phyloP scores from a whole-genome alignment of 1,140 invertebrate genomes.

The Periplaneta americana region DNA sequence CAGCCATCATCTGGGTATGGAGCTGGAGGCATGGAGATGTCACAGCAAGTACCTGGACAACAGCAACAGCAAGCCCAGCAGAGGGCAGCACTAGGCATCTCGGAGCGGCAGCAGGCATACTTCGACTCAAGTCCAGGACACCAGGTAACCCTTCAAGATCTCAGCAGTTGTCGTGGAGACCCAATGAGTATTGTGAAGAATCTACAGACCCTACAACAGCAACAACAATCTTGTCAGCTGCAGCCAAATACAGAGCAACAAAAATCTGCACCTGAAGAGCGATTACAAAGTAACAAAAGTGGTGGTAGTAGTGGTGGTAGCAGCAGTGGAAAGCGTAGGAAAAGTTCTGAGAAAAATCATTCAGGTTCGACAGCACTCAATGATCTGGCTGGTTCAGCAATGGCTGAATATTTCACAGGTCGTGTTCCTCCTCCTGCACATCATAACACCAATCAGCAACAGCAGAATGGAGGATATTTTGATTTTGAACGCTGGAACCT shows the following conservation, averaged over 20 bases:
- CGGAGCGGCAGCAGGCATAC: conserved; percentile 43
- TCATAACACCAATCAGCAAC: conserved; percentile 55
- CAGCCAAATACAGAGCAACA: conserved; percentile 21
- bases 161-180: conserved; percentile 63
- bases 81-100: conserved; percentile 20
- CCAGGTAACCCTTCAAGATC: conserved; percentile 57
- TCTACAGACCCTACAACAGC: conserved; percentile 54
- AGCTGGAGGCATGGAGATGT: conserved; percentile 6
- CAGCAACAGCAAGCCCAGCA: conserved; percentile 13
- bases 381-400: conserved; percentile 43
- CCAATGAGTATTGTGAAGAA: conserved; percentile 70
- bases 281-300: background rate
- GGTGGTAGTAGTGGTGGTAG: background rate
- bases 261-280: conserved; percentile 4
- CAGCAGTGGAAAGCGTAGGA: conserved; percentile 19
- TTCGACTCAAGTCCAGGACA: conserved; percentile 43
- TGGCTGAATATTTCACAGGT: conserved; percentile 49
- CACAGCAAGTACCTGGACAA: background rate
- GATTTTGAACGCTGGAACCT: conserved; percentile 70
- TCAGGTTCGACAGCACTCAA: conserved; percentile 36
- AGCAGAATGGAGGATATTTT: conserved; percentile 60
- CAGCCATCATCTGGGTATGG: background rate
- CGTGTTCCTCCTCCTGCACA: conserved; percentile 65
- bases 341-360: conserved; percentile 26
- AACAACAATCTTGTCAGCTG: conserved; percentile 50